A percentile compares a stretch with the other conserved stretches of the same genome.
phyloP scores from a whole-genome alignment of 1,140 invertebrate genomes.

The Leptopilina clavipes region DNA sequence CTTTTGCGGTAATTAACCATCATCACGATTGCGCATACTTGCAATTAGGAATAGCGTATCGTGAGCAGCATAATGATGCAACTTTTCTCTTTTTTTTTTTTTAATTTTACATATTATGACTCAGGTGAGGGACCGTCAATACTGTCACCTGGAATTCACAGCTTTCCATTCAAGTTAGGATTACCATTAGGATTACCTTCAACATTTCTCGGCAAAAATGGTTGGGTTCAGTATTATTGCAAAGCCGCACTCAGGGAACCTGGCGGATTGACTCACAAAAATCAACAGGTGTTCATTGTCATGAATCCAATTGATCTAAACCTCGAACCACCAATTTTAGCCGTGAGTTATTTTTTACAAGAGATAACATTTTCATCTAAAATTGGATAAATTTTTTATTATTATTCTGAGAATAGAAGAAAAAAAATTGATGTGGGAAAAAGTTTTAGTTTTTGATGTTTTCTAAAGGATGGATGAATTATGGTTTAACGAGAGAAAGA shows the following conservation, averaged over 20 bases:
- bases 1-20: slow-evolving; percentile 11
- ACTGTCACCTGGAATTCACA: slow-evolving; percentile 95
- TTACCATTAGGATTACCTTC: slow-evolving; percentile 92
- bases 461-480: not conserved
- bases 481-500: not conserved
- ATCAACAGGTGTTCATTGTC: slow-evolving; percentile 97
- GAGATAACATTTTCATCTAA: too few species aligned
- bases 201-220: slow-evolving; percentile 94
- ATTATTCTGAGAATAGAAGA: not conserved
- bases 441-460: not conserved
- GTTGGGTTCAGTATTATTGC: slow-evolving; percentile 97
- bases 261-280: slow-evolving; percentile 93
- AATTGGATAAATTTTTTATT: too few species aligned
- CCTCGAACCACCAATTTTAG: slow-evolving; percentile 89
- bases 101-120: slow-evolving; percentile 50
- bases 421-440: not conserved
- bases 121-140: slow-evolving; percentile 86
- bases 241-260: slow-evolving; percentile 92
- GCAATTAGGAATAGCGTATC: slow-evolving; percentile 13
- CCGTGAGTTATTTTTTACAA: too few species aligned
- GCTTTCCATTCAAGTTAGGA: slow-evolving; percentile 95
- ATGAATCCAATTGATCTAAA: slow-evolving; percentile 97
- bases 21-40: not conserved
- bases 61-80: slow-evolving; percentile 25
- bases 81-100: slow-evolving; percentile 39